Percentiles rank a stretch among this genome's conserved stretches.
These are phyloP conservation scores for Eudemis profundana DNA, from an alignment of 2,888 invertebrate species.

Conservation along the genomic window DNA sequence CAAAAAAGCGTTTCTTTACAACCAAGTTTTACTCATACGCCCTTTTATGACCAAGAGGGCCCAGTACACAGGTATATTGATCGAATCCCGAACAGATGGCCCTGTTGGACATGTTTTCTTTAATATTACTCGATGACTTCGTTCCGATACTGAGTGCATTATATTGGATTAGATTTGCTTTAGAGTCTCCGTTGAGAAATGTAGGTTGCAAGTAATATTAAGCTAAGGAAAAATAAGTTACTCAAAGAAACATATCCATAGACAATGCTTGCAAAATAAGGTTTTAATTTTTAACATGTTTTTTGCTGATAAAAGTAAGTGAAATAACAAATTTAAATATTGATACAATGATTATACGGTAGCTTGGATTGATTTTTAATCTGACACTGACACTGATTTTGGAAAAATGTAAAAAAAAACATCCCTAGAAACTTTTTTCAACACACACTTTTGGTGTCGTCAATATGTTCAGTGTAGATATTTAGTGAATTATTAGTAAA, in stretches of 20 bases:
- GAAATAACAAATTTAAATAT: too few species aligned
- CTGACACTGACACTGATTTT: too few species aligned
- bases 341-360: too few species aligned
- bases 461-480: too few species aligned
- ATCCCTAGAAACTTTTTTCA: too few species aligned
- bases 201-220: not conserved
- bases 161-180: not conserved
- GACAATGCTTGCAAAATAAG: not conserved
- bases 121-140: constrained; percentile 28
- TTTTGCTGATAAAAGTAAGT: too few species aligned
- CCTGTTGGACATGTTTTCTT: constrained; percentile 33
- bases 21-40: not conserved
- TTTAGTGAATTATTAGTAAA: too few species aligned
- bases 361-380: too few species aligned
- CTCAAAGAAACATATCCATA: too few species aligned
- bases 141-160: constrained; percentile 3
- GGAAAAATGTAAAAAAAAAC: too few species aligned
- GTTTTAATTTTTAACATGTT: too few species aligned
- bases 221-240: not conserved
- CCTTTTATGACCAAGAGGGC: constrained; percentile 5
- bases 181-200: not conserved
- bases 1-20: not conserved
- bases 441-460: too few species aligned
- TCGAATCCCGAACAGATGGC: constrained; percentile 48
- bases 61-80: constrained; percentile 10